Evolutionary conservation across 2,888 invertebrate genomes (phyloP).

Genomic region (Hipparchia semele): DNA sequence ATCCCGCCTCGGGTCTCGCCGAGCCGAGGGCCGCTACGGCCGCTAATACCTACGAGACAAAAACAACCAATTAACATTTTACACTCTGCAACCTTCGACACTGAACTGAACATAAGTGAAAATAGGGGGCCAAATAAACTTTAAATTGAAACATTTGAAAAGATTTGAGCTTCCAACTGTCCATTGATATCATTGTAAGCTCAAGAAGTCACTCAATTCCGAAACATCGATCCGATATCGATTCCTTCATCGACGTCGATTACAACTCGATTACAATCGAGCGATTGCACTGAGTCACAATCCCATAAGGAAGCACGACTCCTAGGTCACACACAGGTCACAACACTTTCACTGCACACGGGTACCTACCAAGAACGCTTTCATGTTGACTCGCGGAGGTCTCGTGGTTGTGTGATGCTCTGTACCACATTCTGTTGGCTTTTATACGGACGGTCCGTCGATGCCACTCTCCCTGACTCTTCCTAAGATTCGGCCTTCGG

Average conservation of each 20-base stretch:
- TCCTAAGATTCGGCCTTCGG: constrained; percentile 82
- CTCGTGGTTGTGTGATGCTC: constrained; percentile 79
- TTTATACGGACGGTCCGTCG: constrained; percentile 71
- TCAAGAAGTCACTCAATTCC: constrained; percentile 43
- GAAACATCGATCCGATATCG: constrained; percentile 14
- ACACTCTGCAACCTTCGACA: neutral
- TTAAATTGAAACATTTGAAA: neutral
- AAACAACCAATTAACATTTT: constrained; percentile 34
- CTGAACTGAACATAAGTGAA: neutral
- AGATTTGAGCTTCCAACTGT: neutral
- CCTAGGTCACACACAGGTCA: constrained; percentile 71
- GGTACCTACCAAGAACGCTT: constrained; percentile 82
- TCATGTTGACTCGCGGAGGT: constrained; percentile 82
- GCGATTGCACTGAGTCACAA: constrained; percentile 58
- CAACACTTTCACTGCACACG: constrained; percentile 80
- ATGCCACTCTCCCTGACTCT: constrained; percentile 80
- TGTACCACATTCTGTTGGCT: constrained; percentile 63
- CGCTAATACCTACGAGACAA: constrained; percentile 74
- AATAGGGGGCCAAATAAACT: neutral
- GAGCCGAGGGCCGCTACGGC: constrained; percentile 82
- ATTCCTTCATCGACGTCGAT: constrained; percentile 28
- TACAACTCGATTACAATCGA: constrained; percentile 21
- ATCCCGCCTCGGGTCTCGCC: constrained; percentile 85
- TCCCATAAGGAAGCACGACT: constrained; percentile 63
- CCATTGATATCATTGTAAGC: constrained; percentile 32